phyloP scores from a whole-genome alignment of 2,797 vertebrate genomes.

The Enteromius thamalakanensis region DNA sequence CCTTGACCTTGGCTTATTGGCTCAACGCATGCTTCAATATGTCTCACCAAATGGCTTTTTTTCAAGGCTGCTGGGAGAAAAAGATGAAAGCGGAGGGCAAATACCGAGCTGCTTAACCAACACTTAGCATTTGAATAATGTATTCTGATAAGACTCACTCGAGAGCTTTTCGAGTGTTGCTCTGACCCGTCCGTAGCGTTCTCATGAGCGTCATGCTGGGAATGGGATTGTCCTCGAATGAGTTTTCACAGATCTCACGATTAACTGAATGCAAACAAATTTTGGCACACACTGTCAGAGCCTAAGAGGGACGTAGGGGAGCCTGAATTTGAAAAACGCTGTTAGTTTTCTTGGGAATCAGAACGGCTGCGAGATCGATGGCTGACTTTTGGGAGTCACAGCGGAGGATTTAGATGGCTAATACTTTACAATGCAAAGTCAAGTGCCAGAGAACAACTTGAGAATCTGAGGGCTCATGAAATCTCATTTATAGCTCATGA shows the following conservation, averaged over 20 bases:
- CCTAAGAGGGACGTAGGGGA: slow-evolving; percentile 41
- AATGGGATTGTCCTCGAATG: slow-evolving; percentile 63
- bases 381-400: slow-evolving; percentile 52
- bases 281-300: slow-evolving; percentile 47
- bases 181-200: slow-evolving; percentile 47
- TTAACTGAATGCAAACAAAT: slow-evolving; percentile 63
- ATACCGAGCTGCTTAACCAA: slow-evolving; percentile 42
- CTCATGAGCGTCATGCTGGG: slow-evolving; percentile 59
- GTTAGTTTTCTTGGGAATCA: slow-evolving; percentile 69
- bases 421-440: slow-evolving; percentile 58
- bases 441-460: not conserved
- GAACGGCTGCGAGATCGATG: slow-evolving; percentile 66
- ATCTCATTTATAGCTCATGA: not conserved
- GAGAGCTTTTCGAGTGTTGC: slow-evolving; percentile 41
- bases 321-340: slow-evolving; percentile 69
- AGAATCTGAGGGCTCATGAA: not conserved
- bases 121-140: slow-evolving; percentile 50
- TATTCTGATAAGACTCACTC: slow-evolving; percentile 49
- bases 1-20: slow-evolving; percentile 36
- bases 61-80: slow-evolving; percentile 15
- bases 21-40: slow-evolving; percentile 7
- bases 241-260: slow-evolving; percentile 68
- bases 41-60: slow-evolving; percentile 28
- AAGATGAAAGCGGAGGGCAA: slow-evolving; percentile 22
- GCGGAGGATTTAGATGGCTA: slow-evolving; percentile 52